Evolutionary conservation across 1,140 invertebrate species (phyloP).

Genomic region (Nomia melanderi): DNA sequence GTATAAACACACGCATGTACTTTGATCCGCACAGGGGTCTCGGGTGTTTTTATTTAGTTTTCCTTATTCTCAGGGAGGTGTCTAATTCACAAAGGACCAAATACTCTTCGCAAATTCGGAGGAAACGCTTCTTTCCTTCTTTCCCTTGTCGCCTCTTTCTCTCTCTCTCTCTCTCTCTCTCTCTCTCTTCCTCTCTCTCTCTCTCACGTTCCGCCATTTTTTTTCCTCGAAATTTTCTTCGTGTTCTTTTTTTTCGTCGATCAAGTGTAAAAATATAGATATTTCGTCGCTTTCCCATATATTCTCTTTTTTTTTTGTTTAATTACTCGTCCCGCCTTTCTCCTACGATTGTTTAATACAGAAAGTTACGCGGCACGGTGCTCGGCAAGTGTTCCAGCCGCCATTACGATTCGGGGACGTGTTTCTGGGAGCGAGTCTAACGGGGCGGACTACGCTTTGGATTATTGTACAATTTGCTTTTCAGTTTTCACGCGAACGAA

Average conservation of each 20-base stretch:
- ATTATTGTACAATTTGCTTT: too few relatives aligned
- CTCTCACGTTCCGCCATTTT: conserved; percentile 6
- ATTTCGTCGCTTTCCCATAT: conserved; percentile 35
- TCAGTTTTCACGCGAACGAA: too few relatives aligned
- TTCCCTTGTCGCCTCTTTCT: neutral
- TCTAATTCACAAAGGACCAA: conserved; percentile 22
- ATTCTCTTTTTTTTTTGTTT: conserved; percentile 1
- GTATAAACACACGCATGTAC: conserved; percentile 19
- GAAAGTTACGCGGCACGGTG: neutral
- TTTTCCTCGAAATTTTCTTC: conserved; percentile 50
- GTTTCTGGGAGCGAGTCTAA: too few relatives aligned
- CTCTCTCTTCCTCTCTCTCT: neutral
- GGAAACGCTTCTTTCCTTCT: conserved; percentile 9
- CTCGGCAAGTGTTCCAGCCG: conserved; percentile 12
- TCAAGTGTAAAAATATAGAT: conserved; percentile 54
- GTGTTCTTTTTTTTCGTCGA: conserved; percentile 45
- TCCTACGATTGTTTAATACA: conserved; percentile 5
- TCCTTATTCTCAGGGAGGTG: neutral
- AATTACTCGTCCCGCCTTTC: conserved; percentile 4
- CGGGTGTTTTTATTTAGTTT: neutral
- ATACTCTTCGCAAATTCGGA: conserved; percentile 26
- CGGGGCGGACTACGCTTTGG: too few relatives aligned
- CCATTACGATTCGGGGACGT: too few relatives aligned
- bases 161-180: neutral
- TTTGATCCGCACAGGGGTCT: conserved; percentile 12